phyloP scores from a whole-genome alignment of 2,113 vertebrate genomes.

The Perognathus longimembris region DNA sequence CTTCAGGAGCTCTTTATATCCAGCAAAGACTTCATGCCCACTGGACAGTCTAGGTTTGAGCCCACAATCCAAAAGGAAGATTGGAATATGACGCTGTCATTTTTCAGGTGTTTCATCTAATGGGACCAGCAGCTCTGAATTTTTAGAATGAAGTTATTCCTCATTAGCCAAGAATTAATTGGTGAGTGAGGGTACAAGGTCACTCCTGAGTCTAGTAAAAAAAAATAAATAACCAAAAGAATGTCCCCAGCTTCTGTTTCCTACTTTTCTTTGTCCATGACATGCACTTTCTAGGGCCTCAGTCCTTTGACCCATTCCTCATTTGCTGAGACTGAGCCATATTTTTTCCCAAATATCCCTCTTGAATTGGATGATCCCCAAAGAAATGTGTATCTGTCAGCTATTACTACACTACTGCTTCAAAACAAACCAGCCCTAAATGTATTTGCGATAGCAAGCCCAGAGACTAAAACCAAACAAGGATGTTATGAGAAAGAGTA shows the following conservation, averaged over 20 bases:
- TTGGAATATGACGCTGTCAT: not conserved
- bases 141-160: constrained; percentile 13
- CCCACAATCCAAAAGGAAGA: not conserved
- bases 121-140: not conserved
- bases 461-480: no score
- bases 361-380: not conserved
- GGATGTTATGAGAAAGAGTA: no score
- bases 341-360: not conserved
- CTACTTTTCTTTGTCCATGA: not conserved
- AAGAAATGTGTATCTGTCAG: not conserved
- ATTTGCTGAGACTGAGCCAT: not conserved
- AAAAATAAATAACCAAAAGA: not conserved
- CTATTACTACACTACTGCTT: not conserved
- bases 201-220: not conserved
- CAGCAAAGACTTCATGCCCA: not conserved
- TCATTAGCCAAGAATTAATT: not conserved
- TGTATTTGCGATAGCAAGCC: not conserved
- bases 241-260: not conserved
- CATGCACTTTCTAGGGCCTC: not conserved
- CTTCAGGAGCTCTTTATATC: not conserved
- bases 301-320: not conserved
- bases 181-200: not conserved
- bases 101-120: not conserved
- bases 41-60: not conserved
- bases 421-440: not conserved